These are phyloP conservation scores for Dasysyrphus albostriatus DNA, from an alignment of 2,888 invertebrate genomes.

Conservation along the genomic window DNA sequence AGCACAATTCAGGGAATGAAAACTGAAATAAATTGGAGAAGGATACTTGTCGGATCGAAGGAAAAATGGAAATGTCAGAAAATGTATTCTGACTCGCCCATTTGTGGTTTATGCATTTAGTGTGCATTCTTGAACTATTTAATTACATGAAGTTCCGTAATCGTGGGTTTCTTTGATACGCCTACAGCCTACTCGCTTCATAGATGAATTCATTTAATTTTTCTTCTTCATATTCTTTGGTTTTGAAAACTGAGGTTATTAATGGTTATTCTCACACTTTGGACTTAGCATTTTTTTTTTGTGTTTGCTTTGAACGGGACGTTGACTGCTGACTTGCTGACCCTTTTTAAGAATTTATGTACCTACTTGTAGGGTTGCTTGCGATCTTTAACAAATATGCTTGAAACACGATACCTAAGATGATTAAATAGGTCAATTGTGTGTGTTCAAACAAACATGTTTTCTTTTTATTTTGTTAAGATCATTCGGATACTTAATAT, in stretches of 20 bases:
- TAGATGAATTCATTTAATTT: neutral
- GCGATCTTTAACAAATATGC: conserved; percentile 52
- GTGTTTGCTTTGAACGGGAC: neutral
- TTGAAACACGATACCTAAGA: conserved; percentile 36
- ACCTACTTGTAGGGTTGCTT: conserved; percentile 34
- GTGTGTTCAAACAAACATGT: conserved; percentile 38
- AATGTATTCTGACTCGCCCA: conserved; percentile 60
- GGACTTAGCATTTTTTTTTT: neutral
- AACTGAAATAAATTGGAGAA: conserved; percentile 57
- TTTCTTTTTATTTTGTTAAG: no score
- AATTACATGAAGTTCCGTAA: conserved; percentile 42
- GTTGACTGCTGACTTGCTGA: conserved; percentile 18
- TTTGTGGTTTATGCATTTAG: conserved; percentile 66
- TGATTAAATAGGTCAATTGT: conserved; percentile 42
- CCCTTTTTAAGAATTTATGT: conserved; percentile 1
- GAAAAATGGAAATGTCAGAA: conserved; percentile 62
- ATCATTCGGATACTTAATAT: no score
- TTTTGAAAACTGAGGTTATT: neutral
- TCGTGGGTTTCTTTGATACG: conserved; percentile 55
- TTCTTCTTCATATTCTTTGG: neutral
- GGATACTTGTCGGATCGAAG: conserved; percentile 37
- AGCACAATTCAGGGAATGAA: conserved; percentile 13
- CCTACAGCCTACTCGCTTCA: conserved; percentile 8
- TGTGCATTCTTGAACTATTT: conserved; percentile 58
- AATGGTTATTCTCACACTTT: conserved; percentile 36